Evolutionary conservation across 2,797 vertebrate species (phyloP), one percentile per base, ranked within the genome.

Genomic region (Poecilia velifera): DNA sequence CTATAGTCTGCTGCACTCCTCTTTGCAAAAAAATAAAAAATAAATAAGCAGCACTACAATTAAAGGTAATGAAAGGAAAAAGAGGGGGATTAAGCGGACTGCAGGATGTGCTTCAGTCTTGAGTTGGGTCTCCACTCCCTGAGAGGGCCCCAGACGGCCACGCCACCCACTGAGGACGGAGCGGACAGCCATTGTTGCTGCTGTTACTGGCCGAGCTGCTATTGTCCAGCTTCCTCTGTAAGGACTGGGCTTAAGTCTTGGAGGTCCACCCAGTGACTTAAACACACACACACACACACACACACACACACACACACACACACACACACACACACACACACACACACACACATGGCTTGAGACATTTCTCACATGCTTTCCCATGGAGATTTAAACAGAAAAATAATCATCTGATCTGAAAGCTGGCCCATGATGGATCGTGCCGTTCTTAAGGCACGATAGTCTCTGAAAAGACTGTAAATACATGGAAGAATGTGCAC

Each of bases 151-250:
- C 90, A 91, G 88, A 90, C 90, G 70, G 77, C 80, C 87, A 74
- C 89, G 80, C 93, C 94, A 87, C 94, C 92, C 91, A 90, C 93
- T 83, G 91, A 85, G 93, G 84, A 89, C 66, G 18, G 78, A 87
- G 89, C 77, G 57, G 85, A 85, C 87, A 39, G 87, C 88, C 91
- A 94, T 96, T 95, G 94, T 95, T 93, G 39, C 87, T 82, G 86
- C 90, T 90, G 85, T 93, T 93, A 91, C 88, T 87, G 91, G 86
- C 87, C 82, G 20, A 75, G 92, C 83, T 62, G 85, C 93, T 93
- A 94, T 95, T 95, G 94, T 96, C 90, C 85, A 73, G 89, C 90
- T 94, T 94, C 91, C 94, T 92, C 90, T 91, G 83, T 85, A 85
- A 85, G 86, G 90, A 82, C 88, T 76, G 85, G 43, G 82, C n/a